These are phyloP conservation scores for Drosophila maculinotata DNA, from an alignment of 2,888 invertebrate species.

Conservation along the genomic window DNA sequence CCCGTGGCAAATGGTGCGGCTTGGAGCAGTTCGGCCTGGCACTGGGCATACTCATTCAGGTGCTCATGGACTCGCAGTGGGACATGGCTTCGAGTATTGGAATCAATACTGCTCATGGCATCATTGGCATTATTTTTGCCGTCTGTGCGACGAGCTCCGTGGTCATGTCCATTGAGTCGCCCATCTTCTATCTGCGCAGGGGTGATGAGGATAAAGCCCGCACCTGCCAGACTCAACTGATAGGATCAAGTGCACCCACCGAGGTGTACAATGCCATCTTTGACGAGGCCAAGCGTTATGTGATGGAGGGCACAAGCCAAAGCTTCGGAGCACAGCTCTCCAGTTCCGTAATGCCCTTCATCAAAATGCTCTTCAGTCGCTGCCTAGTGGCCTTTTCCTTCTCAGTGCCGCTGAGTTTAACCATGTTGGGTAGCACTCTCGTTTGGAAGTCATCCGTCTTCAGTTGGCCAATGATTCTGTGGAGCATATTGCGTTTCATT, in stretches of 20 bases:
- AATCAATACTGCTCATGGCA: constrained; percentile 71
- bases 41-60: constrained; percentile 70
- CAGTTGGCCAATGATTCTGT: constrained; percentile 63
- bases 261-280: constrained; percentile 47
- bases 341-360: constrained; percentile 60
- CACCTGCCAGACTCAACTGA: constrained; percentile 47
- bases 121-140: constrained; percentile 67
- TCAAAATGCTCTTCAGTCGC: constrained; percentile 72
- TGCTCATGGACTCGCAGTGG: constrained; percentile 69
- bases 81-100: constrained; percentile 18
- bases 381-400: constrained; percentile 77
- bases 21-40: constrained; percentile 72
- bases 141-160: constrained; percentile 49
- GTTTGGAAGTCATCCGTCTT: constrained; percentile 13
- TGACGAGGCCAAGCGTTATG: constrained; percentile 70
- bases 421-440: constrained; percentile 50
- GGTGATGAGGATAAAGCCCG: constrained; percentile 70
- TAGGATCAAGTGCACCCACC: constrained; percentile 37
- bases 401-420: constrained; percentile 68
- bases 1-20: constrained; percentile 70
- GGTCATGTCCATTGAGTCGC: constrained; percentile 70
- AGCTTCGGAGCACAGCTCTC: constrained; percentile 36
- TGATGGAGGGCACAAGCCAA: constrained; percentile 60
- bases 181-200: constrained; percentile 69
- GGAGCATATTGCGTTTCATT: constrained; percentile 66